These are phyloP conservation scores for Sylvia borin DNA, from an alignment of 2,797 vertebrate genomes.

Conservation along the genomic window DNA sequence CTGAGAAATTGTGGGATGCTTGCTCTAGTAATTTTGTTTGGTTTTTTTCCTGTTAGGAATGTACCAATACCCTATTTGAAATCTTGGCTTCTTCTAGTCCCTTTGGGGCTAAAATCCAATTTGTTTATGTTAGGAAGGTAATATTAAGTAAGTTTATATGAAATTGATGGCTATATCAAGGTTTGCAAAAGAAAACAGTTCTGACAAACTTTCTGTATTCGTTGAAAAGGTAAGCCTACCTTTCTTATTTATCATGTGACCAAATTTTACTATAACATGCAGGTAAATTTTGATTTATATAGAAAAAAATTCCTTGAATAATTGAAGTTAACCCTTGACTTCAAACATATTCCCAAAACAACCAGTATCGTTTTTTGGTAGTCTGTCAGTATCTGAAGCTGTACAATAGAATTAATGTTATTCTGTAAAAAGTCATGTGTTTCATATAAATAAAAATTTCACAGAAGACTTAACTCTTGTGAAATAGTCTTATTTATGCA, in stretches of 20 bases:
- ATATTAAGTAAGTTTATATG: neutral
- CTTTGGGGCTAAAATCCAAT: neutral
- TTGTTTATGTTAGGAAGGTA: neutral
- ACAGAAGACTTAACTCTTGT: neutral
- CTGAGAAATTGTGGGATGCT: neutral
- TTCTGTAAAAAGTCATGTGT: neutral
- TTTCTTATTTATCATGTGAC: neutral
- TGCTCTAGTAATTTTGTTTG: neutral
- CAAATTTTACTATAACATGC: neutral
- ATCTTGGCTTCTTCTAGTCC: neutral
- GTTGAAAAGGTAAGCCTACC: neutral
- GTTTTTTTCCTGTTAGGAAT: neutral
- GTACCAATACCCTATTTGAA: neutral
- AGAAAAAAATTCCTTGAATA: neutral
- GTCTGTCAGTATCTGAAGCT: neutral
- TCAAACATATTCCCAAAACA: neutral
- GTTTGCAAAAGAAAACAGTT: neutral
- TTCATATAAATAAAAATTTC: neutral
- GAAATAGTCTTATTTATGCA: neutral
- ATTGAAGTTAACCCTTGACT: neutral
- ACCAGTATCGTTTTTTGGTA: neutral
- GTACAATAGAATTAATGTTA: neutral
- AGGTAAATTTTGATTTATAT: neutral
- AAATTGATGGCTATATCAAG: neutral
- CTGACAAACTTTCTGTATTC: neutral